phyloP scores from a whole-genome alignment of 2,888 invertebrate species.

The Phytoseiulus persimilis region DNA sequence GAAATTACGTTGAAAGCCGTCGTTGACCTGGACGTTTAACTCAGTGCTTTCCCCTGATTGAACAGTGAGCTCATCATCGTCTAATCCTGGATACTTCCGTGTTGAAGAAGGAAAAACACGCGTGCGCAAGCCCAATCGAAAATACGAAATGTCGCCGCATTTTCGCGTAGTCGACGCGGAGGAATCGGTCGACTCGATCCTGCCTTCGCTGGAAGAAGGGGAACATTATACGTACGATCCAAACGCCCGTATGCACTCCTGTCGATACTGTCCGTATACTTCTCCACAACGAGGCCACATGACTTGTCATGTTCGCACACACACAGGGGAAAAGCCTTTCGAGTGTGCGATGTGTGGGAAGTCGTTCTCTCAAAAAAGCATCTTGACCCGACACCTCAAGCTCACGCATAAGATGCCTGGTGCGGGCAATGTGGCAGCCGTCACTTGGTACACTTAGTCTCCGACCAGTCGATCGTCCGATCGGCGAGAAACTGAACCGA shows the following conservation, averaged over 20 bases:
- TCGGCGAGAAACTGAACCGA: not conserved
- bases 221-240: constrained; percentile 27
- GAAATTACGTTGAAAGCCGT: too few relatives aligned
- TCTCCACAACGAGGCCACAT: constrained; percentile 17
- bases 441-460: constrained; percentile 6
- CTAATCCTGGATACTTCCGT: constrained; percentile 32
- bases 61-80: constrained; percentile 25
- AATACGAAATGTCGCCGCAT: constrained; percentile 25
- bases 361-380: constrained; percentile 34
- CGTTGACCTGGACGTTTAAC: not conserved
- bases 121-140: not conserved
- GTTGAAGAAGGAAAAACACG: constrained; percentile 8
- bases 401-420: constrained; percentile 31
- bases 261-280: constrained; percentile 24
- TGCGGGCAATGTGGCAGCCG: not conserved
- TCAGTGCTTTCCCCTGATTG: not conserved
- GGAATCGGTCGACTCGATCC: constrained; percentile 35
- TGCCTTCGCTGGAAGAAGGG: constrained; percentile 21
- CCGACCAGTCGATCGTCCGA: not conserved
- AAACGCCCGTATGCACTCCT: constrained; percentile 13
- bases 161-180: constrained; percentile 27
- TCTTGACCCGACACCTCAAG: constrained; percentile 29
- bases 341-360: constrained; percentile 27
- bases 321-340: constrained; percentile 19
- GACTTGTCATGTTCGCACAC: constrained; percentile 32